Conservation (phyloP, 2,888 invertebrate species). For the Shargacucullia verbasci region DNA sequence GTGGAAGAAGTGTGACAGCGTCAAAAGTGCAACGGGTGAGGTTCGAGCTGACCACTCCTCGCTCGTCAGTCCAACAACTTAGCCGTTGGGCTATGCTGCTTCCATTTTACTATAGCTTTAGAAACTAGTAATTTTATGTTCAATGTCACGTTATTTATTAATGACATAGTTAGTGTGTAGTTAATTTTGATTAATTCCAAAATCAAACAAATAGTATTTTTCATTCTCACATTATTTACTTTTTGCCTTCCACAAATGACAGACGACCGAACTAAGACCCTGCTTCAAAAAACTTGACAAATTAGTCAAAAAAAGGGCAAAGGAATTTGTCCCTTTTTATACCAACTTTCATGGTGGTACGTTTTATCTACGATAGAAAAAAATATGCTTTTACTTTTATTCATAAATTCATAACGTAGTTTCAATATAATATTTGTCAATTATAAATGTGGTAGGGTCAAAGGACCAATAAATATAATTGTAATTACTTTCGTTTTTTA, state of each 20-base stretch:
- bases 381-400: constrained; percentile 40
- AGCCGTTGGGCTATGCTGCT: no score
- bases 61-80: no score
- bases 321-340: constrained; percentile 69
- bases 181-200: constrained; percentile 21
- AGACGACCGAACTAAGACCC: constrained; percentile 33
- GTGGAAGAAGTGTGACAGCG: no score
- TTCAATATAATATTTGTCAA: constrained; percentile 10
- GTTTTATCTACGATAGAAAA: constrained; percentile 40
- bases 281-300: constrained; percentile 70
- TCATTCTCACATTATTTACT: constrained; percentile 25
- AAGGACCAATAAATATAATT: constrained; percentile 7
- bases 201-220: constrained; percentile 7
- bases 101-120: no score
- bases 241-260: constrained; percentile 28
- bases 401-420: no score
- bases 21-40: no score
- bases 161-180: neutral
- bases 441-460: constrained; percentile 9
- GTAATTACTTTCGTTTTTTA: no score
- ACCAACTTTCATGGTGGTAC: constrained; percentile 47
- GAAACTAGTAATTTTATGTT: neutral
- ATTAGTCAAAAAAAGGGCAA: constrained; percentile 65
- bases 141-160: neutral
- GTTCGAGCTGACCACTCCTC: no score